Evolutionary conservation across 2,797 vertebrate species (phyloP).

Genomic region (Dromococcyx pavoninus): DNA sequence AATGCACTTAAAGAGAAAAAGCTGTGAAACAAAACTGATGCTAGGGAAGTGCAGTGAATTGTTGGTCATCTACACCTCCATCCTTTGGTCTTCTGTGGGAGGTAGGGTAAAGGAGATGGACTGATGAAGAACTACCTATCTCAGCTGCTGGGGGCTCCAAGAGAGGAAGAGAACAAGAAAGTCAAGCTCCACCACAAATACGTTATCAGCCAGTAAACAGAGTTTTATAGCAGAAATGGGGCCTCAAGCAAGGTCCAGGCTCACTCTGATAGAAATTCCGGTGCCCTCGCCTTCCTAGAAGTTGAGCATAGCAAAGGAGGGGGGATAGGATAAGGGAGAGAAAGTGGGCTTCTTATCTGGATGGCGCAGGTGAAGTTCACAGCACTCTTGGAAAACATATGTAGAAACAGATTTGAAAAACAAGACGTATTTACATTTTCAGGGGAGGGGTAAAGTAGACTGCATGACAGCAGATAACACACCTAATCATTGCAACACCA

Average conservation of each 20-base stretch:
- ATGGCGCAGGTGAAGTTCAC: conserved; percentile 4
- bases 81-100: neutral
- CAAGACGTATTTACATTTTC: conserved; percentile 20
- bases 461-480: conserved; percentile 31
- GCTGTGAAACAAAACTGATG: neutral
- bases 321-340: neutral
- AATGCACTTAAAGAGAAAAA: neutral
- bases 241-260: neutral
- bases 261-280: neutral
- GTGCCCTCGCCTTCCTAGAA: neutral
- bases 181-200: neutral
- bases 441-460: conserved; percentile 2
- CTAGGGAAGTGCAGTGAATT: neutral
- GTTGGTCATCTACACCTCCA: neutral
- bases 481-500: neutral
- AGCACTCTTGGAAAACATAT: neutral
- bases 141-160: neutral
- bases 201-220: neutral
- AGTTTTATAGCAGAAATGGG: neutral
- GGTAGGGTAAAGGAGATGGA: neutral
- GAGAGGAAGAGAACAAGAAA: neutral
- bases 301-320: neutral
- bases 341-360: conserved; percentile 39
- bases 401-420: conserved; percentile 29
- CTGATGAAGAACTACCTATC: neutral